Evolutionary conservation across 2,888 invertebrate species (phyloP).

Genomic region (Heliconius erato): DNA sequence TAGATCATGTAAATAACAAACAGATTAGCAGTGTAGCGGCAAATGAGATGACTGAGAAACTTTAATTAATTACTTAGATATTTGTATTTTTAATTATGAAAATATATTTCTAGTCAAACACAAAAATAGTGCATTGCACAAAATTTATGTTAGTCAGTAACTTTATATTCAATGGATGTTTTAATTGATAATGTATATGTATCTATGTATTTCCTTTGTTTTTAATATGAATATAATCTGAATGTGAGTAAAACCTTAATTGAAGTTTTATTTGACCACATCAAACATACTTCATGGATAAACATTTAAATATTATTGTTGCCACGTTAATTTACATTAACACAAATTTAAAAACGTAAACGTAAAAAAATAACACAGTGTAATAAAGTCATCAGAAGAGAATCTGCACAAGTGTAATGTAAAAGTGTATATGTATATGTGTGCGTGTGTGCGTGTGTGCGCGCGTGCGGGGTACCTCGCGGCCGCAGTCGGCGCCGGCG

Average conservation of each 20-base stretch:
- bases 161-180: background rate
- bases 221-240: slow-evolving; percentile 23
- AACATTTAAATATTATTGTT: background rate
- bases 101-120: background rate
- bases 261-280: slow-evolving; percentile 15
- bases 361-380: no score
- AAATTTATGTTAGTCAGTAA: slow-evolving; percentile 9
- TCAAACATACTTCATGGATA: background rate
- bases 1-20: slow-evolving; percentile 23
- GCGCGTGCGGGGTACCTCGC: slow-evolving; percentile 57
- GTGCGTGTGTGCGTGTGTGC: background rate
- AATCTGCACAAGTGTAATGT: background rate
- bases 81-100: background rate
- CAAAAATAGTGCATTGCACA: slow-evolving; percentile 26
- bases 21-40: slow-evolving; percentile 22
- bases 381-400: no score
- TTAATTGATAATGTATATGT: background rate
- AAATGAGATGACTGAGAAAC: slow-evolving; percentile 32
- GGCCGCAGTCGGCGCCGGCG: slow-evolving; percentile 64
- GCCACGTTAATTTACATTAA: no score
- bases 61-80: slow-evolving; percentile 13
- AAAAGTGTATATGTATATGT: background rate
- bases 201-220: slow-evolving; percentile 14
- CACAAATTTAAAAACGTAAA: no score
- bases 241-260: slow-evolving; percentile 10